phyloP scores from a whole-genome alignment of 2,797 vertebrate species.

The Esox masquinongy region DNA sequence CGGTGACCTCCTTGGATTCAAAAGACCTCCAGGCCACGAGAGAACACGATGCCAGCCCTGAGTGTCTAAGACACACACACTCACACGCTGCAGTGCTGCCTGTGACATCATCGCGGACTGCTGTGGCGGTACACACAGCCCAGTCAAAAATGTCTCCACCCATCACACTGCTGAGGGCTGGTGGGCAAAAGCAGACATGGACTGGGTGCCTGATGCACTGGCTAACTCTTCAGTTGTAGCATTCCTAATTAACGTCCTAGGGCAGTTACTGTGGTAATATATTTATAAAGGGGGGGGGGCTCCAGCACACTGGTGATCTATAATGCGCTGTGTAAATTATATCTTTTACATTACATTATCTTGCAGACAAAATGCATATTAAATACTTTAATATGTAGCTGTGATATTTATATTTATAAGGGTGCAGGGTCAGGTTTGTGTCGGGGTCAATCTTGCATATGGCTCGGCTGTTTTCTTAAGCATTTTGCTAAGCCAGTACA shows the following conservation, averaged over 20 bases:
- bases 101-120: neutral
- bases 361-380: no score
- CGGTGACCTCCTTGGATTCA: slow-evolving; percentile 1
- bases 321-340: no score
- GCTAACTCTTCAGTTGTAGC: neutral
- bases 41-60: neutral
- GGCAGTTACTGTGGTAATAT: neutral
- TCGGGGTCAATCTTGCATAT: no score
- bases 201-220: neutral
- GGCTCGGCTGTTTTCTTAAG: neutral
- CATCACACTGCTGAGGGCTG: neutral
- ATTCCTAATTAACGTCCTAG: no score
- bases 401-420: no score
- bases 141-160: neutral
- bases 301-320: neutral
- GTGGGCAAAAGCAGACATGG: neutral
- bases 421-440: no score
- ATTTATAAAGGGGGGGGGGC: neutral
- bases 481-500: neutral
- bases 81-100: neutral
- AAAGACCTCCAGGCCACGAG: neutral
- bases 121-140: neutral
- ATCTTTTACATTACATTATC: no score
- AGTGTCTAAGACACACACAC: neutral
- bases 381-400: no score